phyloP scores from a whole-genome alignment of 2,113 vertebrate species.

The Lucifuga dentata region DNA sequence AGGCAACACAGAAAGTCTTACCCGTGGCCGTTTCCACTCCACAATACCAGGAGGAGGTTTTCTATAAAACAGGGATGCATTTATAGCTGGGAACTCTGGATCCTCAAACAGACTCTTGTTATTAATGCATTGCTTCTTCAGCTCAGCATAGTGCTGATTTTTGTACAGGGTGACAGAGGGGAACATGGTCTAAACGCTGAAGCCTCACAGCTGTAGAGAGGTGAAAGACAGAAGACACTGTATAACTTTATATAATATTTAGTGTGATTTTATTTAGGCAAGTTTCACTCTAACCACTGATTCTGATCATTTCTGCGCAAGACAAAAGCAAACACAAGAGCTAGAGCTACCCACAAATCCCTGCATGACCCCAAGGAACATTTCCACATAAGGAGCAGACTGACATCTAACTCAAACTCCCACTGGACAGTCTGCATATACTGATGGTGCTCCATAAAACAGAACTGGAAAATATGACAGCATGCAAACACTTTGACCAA shows the following conservation, averaged over 20 bases:
- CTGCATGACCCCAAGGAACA: not conserved
- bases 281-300: not conserved
- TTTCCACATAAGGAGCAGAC: slow-evolving; percentile 24
- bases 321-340: not conserved
- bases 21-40: slow-evolving; percentile 93
- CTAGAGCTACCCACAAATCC: slow-evolving; percentile 9
- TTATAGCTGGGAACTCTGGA: slow-evolving; percentile 87
- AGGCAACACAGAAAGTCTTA: slow-evolving; percentile 69
- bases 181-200: slow-evolving; percentile 78
- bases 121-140: slow-evolving; percentile 85
- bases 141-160: slow-evolving; percentile 86
- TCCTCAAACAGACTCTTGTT: slow-evolving; percentile 89
- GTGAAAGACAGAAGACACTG: slow-evolving; percentile 30
- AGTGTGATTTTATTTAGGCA: no score
- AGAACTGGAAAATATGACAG: no score
- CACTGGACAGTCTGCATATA: slow-evolving; percentile 4
- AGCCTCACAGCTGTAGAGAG: slow-evolving; percentile 54
- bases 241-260: slow-evolving; percentile 22
- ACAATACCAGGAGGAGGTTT: slow-evolving; percentile 80
- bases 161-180: slow-evolving; percentile 80
- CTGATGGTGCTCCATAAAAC: not conserved
- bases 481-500: no score
- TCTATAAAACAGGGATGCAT: slow-evolving; percentile 87
- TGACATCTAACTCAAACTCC: slow-evolving; percentile 2
- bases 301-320: not conserved